Evolutionary conservation across 2,888 invertebrate species (phyloP), one percentile per base, ranked within the genome.

Genomic region (Phytoseiulus persimilis): DNA sequence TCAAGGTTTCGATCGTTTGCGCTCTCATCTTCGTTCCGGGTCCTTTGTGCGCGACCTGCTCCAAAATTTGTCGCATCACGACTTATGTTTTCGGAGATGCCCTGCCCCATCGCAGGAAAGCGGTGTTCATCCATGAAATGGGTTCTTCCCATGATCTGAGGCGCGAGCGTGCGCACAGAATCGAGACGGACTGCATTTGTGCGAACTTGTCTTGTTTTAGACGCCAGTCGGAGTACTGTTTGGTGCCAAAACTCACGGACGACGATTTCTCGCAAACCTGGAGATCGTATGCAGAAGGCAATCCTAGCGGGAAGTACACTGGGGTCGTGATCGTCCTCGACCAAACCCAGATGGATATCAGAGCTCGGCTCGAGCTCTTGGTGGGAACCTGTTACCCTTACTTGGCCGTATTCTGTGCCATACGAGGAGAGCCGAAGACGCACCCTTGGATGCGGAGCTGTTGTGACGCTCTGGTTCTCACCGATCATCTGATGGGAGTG

Each of bases 181-280:
- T 31, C 28, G 39, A 18, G 5, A 39, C 33, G 0, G 87, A 87
- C 33, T 87, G 87, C 45, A 45, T 87, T 14, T 33, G 33, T 31
- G 6, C 11, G 23, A 6, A 87, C 14, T 31, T 33, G 11, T 11
- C 87, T 9, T 87, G 87, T 31, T n/a, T 39, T 6, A 23, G 87
- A n/a, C 87, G 87, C 39, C 87, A 87, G 18, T 87, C 87, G 0
- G 87, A 87, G 33, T 87, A 39, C 23, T 87, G 87, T n/a, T 39
- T 87, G 39, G 0, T 45, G 32, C 32, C 32, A 14, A 84, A 84
- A 23, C 5, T 32, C 32, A 32, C 32, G 31, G 84, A 84, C 84
- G 84, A 84, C 84, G 32, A 84, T 23, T 32, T 32, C 32, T 6
- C 84, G 23, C 84, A 33, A 31, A 84, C 84, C 14, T 33, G 84